Evolutionary conservation across 1,140 invertebrate species (phyloP).

Genomic region (Phocides pigmalion): DNA sequence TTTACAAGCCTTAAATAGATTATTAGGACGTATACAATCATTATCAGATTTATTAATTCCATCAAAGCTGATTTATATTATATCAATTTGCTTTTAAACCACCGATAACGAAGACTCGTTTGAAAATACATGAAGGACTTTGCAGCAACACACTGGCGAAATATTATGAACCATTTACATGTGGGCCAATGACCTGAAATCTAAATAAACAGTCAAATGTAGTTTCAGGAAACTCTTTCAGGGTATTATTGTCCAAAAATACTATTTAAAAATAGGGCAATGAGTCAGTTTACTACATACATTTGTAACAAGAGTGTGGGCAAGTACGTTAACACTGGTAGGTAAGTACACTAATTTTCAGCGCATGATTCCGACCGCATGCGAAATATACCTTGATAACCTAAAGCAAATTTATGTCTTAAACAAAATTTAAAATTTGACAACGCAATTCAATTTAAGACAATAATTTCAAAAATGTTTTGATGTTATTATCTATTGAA

Average conservation of each 20-base stretch:
- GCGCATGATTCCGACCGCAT: too few relatives aligned
- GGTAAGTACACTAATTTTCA: too few relatives aligned
- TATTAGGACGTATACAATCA: constrained; percentile 38
- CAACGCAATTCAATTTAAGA: too few relatives aligned
- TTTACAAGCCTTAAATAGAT: constrained; percentile 48
- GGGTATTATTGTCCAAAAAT: background rate
- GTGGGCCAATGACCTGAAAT: constrained; percentile 7
- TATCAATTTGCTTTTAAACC: constrained; percentile 13
- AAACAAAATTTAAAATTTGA: too few relatives aligned
- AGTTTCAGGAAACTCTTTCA: background rate
- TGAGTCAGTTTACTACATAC: background rate
- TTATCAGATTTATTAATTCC: constrained; percentile 30
- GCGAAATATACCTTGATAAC: too few relatives aligned
- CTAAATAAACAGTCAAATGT: background rate
- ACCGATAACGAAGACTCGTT: background rate
- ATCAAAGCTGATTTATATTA: constrained; percentile 31
- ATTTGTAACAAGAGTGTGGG: background rate
- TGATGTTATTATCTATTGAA: too few relatives aligned
- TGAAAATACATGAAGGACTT: constrained; percentile 10
- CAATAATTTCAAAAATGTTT: too few relatives aligned
- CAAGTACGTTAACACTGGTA: too few relatives aligned
- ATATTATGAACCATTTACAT: background rate
- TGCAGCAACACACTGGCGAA: background rate
- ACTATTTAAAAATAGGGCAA: background rate
- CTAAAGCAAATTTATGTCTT: too few relatives aligned